Evolutionary conservation across 2,888 invertebrate species (phyloP), one percentile per base, ranked within the genome.

Genomic region (Branchipolynoe longqiensis): DNA sequence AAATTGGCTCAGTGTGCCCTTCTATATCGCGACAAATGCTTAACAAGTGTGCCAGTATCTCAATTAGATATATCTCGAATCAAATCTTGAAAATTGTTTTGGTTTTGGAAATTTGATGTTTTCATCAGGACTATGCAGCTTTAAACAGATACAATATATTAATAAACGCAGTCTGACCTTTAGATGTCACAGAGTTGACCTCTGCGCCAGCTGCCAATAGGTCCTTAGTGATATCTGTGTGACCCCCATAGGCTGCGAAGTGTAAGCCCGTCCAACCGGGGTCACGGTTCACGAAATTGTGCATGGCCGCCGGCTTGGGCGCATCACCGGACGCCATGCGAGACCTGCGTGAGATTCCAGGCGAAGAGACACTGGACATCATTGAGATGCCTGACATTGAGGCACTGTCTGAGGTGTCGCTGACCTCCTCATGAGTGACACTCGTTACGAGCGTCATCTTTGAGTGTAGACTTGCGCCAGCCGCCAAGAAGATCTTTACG

Each of bases 191-290:
- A 12, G 38, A 22, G 73, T 88, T 85, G 36, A 88, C 86, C 22
- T 86, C 84, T 0, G 84, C 83, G 18, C 82, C 82, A 18, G 73
- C 82, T 6, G 69, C 25, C 0, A 86, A 33, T 0, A 88, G 62
- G 8, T 25, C 41, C 31, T 64, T 48, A 18, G 58, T 81, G 8
- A 86, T 59, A n/a, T 78, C 84, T 6, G 6, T 31, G 56, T 86
- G 31, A 22, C 88, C 88, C 18, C 54, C 58, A 25, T 82, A 86
- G 14, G 88, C 64, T 2, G 87, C 88, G 4, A 87, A 82, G 58
- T 87, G 88, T 8, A 88, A 31, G 12, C 69, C 54, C 0, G 86
- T 88, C 88, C 88, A 88, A 14, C 85, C 85, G 25, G 41, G 48
- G 62, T 87, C 85, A 28, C 82, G 48, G 31, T 83, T 31, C 4